These are phyloP conservation scores for Apamea monoglypha DNA, from an alignment of 2,888 invertebrate genomes.

Conservation along the genomic window DNA sequence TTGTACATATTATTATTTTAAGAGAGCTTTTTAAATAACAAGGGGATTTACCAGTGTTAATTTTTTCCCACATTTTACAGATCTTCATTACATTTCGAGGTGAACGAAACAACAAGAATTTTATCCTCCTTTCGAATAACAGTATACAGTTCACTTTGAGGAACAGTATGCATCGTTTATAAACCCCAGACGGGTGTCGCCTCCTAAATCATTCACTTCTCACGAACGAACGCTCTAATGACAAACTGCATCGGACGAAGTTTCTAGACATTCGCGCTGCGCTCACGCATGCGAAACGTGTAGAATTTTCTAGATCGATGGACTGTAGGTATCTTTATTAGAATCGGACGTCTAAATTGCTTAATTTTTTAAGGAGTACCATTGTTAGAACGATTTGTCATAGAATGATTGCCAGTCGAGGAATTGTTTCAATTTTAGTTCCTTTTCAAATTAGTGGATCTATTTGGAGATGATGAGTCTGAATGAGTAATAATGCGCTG, in stretches of 20 bases:
- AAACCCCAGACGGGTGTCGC: constrained; percentile 4
- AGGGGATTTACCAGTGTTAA: not conserved
- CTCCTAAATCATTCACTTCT: constrained; percentile 34
- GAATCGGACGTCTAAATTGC: constrained; percentile 31
- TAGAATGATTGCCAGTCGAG: not conserved
- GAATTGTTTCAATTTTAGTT: not conserved
- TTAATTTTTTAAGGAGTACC: constrained; percentile 3
- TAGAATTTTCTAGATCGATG: constrained; percentile 46
- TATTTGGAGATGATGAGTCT: constrained; percentile 20
- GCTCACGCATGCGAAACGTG: constrained; percentile 29
- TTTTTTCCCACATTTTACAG: not conserved
- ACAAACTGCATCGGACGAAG: constrained; percentile 34
- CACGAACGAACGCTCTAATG: constrained; percentile 28
- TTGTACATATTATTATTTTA: too few relatives aligned
- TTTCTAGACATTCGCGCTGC: constrained; percentile 51
- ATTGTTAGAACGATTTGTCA: constrained; percentile 5
- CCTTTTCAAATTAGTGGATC: not conserved
- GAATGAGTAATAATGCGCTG: not conserved
- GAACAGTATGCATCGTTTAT: constrained; percentile 13
- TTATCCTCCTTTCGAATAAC: not conserved
- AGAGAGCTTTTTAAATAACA: not conserved
- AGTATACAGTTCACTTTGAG: not conserved
- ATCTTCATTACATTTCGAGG: not conserved
- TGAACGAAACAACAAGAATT: not conserved
- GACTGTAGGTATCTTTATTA: constrained; percentile 22